Percentiles rank a stretch among this genome's conserved stretches.
These are phyloP conservation scores for Pteria penguin DNA, from an alignment of 2,888 invertebrate species.

Conservation along the genomic window DNA sequence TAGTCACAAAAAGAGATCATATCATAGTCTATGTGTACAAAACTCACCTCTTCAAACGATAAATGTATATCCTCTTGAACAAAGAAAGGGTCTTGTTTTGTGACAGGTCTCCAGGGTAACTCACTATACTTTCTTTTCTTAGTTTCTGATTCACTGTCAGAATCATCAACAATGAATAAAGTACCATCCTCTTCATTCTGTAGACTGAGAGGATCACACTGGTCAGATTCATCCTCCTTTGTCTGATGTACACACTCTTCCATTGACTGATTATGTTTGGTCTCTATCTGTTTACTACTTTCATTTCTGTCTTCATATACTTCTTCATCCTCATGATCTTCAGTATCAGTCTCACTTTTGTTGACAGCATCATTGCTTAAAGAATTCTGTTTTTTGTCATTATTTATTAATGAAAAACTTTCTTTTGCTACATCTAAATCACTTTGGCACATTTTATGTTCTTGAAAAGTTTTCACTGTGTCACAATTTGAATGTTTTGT, in stretches of 20 bases:
- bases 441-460: no score
- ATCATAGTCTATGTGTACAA: no score
- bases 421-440: no score
- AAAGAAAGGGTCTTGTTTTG: constrained; percentile 66
- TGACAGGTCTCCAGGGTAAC: constrained; percentile 59
- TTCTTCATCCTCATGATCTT: background rate
- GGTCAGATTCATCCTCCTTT: background rate
- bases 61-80: constrained; percentile 64
- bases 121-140: constrained; percentile 26
- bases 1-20: no score
- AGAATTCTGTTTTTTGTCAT: no score
- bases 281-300: background rate
- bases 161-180: constrained; percentile 60
- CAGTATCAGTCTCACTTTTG: no score
- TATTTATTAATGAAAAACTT: no score
- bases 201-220: constrained; percentile 23
- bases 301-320: background rate
- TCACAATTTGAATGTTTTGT: no score
- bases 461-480: no score
- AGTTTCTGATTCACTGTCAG: constrained; percentile 54
- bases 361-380: no score
- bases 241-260: background rate
- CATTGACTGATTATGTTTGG: background rate
- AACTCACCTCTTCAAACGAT: constrained; percentile 67
- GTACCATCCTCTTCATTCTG: constrained; percentile 46